A percentile compares a stretch with the other conserved stretches of the same genome.
phyloP scores from a whole-genome alignment of 2,888 invertebrate genomes.

The Trichacis sp. region DNA sequence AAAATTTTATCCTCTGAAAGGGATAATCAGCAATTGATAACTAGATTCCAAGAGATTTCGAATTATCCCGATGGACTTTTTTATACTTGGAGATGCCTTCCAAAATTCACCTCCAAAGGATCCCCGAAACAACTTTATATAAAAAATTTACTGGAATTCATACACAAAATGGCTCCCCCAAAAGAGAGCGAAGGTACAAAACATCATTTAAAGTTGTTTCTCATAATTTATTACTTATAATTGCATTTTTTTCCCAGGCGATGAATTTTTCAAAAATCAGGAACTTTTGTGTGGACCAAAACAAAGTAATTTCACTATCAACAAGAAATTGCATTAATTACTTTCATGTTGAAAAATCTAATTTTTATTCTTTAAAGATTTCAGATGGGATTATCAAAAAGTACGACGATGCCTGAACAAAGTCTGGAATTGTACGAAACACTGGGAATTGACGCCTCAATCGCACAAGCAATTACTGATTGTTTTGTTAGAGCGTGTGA shows the following conservation, averaged over 20 bases:
- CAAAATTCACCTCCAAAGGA: slow-evolving; percentile 72
- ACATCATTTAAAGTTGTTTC: too few species aligned
- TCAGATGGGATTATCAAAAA: slow-evolving; percentile 73
- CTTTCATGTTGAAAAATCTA: background rate
- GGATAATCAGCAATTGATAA: slow-evolving; percentile 74
- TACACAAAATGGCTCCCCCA: slow-evolving; percentile 73
- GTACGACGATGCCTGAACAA: slow-evolving; percentile 76
- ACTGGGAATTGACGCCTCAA: slow-evolving; percentile 77
- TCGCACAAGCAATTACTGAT: slow-evolving; percentile 83
- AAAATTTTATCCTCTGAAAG: slow-evolving; percentile 75
- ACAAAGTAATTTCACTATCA: slow-evolving; percentile 47
- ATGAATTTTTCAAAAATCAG: slow-evolving; percentile 46
- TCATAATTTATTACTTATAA: too few species aligned
- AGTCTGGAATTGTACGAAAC: slow-evolving; percentile 83
- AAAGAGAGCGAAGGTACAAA: slow-evolving; percentile 69
- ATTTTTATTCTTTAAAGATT: slow-evolving; percentile 66
- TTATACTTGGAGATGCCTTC: slow-evolving; percentile 76
- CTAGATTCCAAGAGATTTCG: slow-evolving; percentile 81
- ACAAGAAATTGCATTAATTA: background rate
- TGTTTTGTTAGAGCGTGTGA: slow-evolving; percentile 83
- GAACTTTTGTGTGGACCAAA: slow-evolving; percentile 58
- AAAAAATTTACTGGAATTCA: slow-evolving; percentile 75
- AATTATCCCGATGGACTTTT: slow-evolving; percentile 82
- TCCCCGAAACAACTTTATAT: slow-evolving; percentile 73
- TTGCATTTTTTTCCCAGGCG: slow-evolving; percentile 36